phyloP scores from a whole-genome alignment of 2,797 vertebrate genomes.

The Lacerta viridis region DNA sequence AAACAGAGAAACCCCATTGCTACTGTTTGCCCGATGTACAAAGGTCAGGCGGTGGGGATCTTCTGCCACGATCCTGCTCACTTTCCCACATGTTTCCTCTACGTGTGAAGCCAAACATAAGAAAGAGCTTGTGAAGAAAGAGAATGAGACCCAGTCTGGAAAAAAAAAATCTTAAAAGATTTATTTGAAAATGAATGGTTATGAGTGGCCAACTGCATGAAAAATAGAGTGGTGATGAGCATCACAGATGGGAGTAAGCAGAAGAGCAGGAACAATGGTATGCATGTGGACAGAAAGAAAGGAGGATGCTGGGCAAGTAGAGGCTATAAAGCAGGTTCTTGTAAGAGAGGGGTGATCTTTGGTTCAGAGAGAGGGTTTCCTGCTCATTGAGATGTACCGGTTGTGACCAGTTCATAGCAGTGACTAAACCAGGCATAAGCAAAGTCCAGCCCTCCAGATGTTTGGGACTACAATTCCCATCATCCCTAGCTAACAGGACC shows the following conservation, averaged over 20 bases:
- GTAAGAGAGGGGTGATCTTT: not conserved
- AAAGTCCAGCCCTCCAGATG: too few species aligned
- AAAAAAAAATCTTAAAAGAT: not conserved
- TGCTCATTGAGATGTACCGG: not conserved
- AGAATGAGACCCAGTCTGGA: not conserved
- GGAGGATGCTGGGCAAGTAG: too few species aligned
- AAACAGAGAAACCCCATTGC: not conserved
- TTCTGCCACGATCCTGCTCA: not conserved
- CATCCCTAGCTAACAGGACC: too few species aligned
- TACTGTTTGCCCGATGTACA: not conserved
- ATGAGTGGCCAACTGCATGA: too few species aligned
- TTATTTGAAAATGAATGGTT: not conserved
- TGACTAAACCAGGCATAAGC: too few species aligned
- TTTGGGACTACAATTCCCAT: too few species aligned
- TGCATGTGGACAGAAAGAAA: not conserved
- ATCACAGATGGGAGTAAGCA: not conserved
- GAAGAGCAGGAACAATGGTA: not conserved
- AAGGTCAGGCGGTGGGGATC: not conserved
- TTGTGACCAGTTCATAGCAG: not conserved
- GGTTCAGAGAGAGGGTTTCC: not conserved
- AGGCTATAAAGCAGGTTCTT: too few species aligned
- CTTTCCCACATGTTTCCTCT: not conserved
- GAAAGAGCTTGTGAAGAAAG: not conserved
- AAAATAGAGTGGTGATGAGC: not conserved
- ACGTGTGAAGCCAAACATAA: not conserved